Evolutionary conservation across 2,113 vertebrate species (phyloP).

Genomic region (Colinus virginianus): DNA sequence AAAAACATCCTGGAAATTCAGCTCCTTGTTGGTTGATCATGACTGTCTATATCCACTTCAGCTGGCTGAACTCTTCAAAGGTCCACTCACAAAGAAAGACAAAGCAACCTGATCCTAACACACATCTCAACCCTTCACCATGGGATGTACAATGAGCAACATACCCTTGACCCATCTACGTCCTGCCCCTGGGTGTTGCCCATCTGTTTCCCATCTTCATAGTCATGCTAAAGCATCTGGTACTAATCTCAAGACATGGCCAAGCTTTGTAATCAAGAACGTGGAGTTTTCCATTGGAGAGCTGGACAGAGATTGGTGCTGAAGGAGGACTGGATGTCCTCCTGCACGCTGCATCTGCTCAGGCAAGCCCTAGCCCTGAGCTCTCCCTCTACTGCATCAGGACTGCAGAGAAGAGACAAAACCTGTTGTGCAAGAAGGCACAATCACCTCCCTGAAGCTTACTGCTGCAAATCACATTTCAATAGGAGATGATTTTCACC

Average conservation of each 20-base stretch:
- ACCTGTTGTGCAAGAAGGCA: background rate
- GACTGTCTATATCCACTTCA: background rate
- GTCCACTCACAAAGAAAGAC: background rate
- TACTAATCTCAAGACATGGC: background rate
- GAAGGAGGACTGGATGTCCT: background rate
- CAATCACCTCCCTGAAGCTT: background rate
- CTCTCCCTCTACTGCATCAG: background rate
- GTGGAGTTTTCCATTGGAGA: background rate
- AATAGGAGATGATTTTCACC: slow-evolving; percentile 23
- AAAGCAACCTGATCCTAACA: fast-evolving
- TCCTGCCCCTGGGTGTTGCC: background rate
- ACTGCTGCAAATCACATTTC: slow-evolving; percentile 19
- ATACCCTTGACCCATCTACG: background rate
- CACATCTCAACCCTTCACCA: background rate
- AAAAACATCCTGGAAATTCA: background rate
- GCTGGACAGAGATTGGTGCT: fast-evolving
- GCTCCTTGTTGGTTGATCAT: background rate
- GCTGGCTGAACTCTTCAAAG: background rate
- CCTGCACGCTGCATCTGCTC: background rate
- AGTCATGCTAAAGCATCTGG: background rate
- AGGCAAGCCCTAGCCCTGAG: background rate
- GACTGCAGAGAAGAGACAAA: background rate
- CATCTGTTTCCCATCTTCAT: background rate
- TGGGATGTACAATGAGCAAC: background rate
- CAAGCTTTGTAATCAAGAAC: background rate